A percentile compares a stretch with the other conserved stretches of the same genome.
Evolutionary conservation across 1,140 invertebrate genomes (phyloP).

Genomic region (Euura lappo): DNA sequence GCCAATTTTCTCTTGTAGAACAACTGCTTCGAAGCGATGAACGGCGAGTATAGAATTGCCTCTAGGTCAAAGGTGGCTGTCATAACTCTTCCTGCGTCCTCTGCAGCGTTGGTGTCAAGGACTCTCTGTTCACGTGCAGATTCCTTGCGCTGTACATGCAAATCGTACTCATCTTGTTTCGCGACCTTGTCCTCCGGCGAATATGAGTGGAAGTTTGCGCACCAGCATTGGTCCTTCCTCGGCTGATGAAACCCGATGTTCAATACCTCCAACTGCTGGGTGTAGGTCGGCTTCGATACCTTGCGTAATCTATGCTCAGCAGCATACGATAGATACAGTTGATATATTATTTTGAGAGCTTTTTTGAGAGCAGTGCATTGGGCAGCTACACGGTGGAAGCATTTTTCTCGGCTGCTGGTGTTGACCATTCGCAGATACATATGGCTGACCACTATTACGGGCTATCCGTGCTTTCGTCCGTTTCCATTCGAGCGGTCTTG

Average conservation of each 20-base stretch:
- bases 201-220: too few species aligned
- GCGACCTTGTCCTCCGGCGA: conserved; percentile 13
- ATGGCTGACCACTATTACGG: too few species aligned
- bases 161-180: conserved; percentile 17
- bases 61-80: conserved; percentile 22
- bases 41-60: conserved; percentile 20
- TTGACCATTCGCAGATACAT: too few species aligned
- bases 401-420: too few species aligned
- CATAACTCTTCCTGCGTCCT: conserved; percentile 6
- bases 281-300: conserved; percentile 5
- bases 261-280: neutral
- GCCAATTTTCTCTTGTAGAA: conserved; percentile 12
- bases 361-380: too few species aligned
- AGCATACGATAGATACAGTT: conserved; percentile 15
- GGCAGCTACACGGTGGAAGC: too few species aligned
- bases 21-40: conserved; percentile 12
- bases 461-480: too few species aligned
- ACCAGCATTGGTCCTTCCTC: too few species aligned
- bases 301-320: conserved; percentile 13
- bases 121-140: conserved; percentile 16
- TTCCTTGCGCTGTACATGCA: conserved; percentile 16
- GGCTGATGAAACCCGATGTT: too few species aligned
- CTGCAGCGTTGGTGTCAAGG: conserved; percentile 9
- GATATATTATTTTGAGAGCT: too few species aligned
- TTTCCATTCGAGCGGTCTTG: too few species aligned